Conservation (phyloP, 2,113 vertebrate species). For the Gopherus flavomarginatus region DNA sequence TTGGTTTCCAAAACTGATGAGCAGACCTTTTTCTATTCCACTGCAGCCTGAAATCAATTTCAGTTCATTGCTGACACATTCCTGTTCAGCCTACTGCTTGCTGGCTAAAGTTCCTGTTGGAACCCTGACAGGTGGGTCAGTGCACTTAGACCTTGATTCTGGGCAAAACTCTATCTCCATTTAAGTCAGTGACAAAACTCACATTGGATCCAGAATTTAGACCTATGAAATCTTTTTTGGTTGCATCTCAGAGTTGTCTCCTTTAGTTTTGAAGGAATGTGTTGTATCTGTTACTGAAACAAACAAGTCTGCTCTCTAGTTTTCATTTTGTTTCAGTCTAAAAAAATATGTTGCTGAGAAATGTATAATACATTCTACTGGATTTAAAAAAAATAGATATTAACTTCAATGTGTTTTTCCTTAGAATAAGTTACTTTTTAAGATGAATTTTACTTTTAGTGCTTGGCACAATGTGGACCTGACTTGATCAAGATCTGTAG, state of each 20-base stretch:
- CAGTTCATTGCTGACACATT: not conserved
- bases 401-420: not conserved
- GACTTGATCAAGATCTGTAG: not conserved
- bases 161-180: not conserved
- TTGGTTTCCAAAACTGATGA: not conserved
- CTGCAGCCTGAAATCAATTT: not conserved
- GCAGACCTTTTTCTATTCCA: not conserved
- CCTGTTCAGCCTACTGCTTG: not conserved
- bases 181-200: not conserved
- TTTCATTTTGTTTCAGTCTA: not conserved
- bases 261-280: accelerated
- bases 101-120: not conserved
- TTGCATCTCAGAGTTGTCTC: not conserved
- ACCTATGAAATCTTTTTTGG: not conserved
- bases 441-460: not conserved
- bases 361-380: not conserved
- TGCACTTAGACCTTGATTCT: not conserved
- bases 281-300: accelerated
- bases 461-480: not conserved
- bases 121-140: accelerated
- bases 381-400: not conserved
- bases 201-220: not conserved
- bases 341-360: not conserved
- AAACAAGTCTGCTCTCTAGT: not conserved
- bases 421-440: not conserved